Evolutionary conservation across 2,797 vertebrate species (phyloP).

Genomic region (Phalanger gymnotis): DNA sequence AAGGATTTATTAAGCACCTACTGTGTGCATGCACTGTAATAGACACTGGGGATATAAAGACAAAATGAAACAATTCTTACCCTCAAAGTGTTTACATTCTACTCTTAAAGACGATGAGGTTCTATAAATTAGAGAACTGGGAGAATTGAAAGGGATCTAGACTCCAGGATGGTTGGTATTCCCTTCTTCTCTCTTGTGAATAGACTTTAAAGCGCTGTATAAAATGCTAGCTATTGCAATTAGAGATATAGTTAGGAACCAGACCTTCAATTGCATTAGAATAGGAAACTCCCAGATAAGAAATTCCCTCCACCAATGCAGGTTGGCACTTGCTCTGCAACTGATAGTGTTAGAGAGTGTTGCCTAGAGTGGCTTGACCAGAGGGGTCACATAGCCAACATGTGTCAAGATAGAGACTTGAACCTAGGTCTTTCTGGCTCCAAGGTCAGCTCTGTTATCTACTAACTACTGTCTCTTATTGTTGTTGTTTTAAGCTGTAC

Average conservation of each 20-base stretch:
- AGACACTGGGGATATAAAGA: not conserved
- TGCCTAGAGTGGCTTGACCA: not conserved
- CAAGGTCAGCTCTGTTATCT: not conserved
- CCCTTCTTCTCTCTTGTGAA: not conserved
- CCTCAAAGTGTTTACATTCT: not conserved
- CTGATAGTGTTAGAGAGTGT: not conserved
- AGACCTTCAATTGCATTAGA: not conserved
- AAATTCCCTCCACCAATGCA: not conserved
- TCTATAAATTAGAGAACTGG: not conserved
- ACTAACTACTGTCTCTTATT: not conserved
- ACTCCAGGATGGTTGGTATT: not conserved
- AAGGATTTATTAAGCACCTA: not conserved
- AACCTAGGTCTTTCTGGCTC: not conserved
- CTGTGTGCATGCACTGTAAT: not conserved
- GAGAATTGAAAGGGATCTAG: not conserved
- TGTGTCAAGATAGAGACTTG: not conserved
- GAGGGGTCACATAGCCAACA: not conserved
- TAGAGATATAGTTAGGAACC: not conserved
- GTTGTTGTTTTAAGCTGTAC: not conserved
- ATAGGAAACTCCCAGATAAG: not conserved
- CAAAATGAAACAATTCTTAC: not conserved
- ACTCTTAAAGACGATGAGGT: not conserved
- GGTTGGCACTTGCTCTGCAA: not conserved
- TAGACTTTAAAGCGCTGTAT: not conserved
- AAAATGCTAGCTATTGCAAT: not conserved